Evolutionary conservation across 1,140 invertebrate genomes (phyloP).

Genomic region (Ruditapes philippinarum): DNA sequence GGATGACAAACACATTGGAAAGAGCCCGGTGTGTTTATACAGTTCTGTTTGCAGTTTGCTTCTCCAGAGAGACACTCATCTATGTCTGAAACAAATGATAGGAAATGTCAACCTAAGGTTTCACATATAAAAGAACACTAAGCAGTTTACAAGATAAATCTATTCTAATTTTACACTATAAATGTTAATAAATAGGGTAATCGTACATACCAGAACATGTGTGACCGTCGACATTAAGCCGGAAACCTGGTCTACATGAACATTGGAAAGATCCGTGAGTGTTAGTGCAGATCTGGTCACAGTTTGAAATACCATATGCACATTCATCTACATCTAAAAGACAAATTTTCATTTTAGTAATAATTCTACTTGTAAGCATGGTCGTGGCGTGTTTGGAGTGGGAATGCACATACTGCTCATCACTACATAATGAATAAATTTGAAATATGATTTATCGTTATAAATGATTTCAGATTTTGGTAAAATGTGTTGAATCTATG

Average conservation of each 20-base stretch:
- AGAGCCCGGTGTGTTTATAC: neutral
- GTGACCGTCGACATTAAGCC: neutral
- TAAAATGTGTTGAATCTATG: neutral
- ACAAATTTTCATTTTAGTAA: neutral
- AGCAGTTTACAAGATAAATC: neutral
- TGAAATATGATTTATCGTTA: neutral
- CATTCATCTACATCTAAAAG: conserved; percentile 16
- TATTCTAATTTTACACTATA: neutral
- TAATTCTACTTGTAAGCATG: neutral
- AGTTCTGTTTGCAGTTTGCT: neutral
- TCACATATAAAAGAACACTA: neutral
- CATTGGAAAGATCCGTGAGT: conserved; percentile 33
- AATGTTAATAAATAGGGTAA: neutral
- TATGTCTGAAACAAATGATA: neutral
- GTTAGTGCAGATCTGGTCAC: conserved; percentile 3
- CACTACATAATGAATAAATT: neutral
- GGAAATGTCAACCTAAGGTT: neutral
- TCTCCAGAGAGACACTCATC: neutral
- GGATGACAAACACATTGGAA: neutral
- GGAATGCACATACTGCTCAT: neutral
- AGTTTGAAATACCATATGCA: neutral
- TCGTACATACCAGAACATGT: conserved; percentile 15
- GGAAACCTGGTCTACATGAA: conserved; percentile 24
- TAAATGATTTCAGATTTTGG: neutral
- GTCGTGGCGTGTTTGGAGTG: neutral